Evolutionary conservation across 2,113 vertebrate species (phyloP), one percentile per base, ranked within the genome.

Genomic region (Ceyx cyanopectus): DNA sequence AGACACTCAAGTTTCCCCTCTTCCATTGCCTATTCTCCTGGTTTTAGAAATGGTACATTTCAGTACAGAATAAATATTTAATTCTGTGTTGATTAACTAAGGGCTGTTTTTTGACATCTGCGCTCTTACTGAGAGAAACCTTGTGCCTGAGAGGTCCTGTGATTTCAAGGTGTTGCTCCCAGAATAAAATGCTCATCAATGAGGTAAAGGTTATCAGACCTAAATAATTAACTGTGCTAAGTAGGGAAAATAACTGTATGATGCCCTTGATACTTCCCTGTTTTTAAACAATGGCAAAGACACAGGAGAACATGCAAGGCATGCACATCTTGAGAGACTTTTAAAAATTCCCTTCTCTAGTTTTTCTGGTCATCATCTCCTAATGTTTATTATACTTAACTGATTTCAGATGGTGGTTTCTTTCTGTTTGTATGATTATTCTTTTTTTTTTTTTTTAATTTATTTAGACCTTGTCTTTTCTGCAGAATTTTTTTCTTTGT

Each of bases 71-170:
- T 48, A 77, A 88, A 76, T 8, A 15, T 68, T 94, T 95, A 92
- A 83, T 85, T 69, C 7, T 23, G 3, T 74, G 22, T n/a, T 93
- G 43, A 62, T 89, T 94, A 88, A 90, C 61, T 65, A 84, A 83
- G 14, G 6, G 4, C 3, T 37, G 2, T 0, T 60, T 90, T 79
- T 90, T 86, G 48, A 54, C 10, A 73, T 12, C 21, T 22, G 22
- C 58, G 15, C 2, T 60, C 19, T 32, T 87, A 46, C 13, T 84
- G n/a, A 86, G 29, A 62, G 12, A 37, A 3, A 75, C 14, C 21
- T 84, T 32, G 16, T 50, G 29, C 17, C 27, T 65, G 22, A 86
- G 7, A 74, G 4, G 2, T 65, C 14, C 37, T 81, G 21, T 16
- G n/a, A 46, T 72, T 90, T 81, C 66, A 76, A 60, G 65, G 24